Evolutionary conservation across 2,888 invertebrate genomes (phyloP), one percentile per base, ranked within the genome.

Genomic region (Agrenia bidenticulata): DNA sequence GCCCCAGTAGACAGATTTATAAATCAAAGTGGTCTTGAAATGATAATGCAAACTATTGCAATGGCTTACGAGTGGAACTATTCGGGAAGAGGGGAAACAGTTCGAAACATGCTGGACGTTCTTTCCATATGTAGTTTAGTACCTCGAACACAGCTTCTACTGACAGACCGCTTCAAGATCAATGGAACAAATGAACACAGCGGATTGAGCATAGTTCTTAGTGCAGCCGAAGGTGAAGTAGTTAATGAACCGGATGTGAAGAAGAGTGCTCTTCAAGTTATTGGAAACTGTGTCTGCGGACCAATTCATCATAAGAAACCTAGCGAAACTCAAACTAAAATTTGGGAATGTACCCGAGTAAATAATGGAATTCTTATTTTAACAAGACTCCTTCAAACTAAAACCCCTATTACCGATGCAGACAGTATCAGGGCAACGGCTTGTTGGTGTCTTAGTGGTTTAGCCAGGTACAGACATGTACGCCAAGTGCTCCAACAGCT

Each of bases 291-390:
- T 80, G 92, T 96, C 1, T 95, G 94, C 81, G 92, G 93, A 1
- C 95, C 95, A 5, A 70, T 66, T 0, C 86, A 90, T 13, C 87
- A 88, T 70, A 84, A 90, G 80, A 90, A 91, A 79, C 82, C 69
- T 17, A 63, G 57, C 1, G 94, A 94, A 78, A 95, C 95, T 72
- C 84, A 95, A 2, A 88, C 96, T 69, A 91, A 89, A 78, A 88
- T 98, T 54, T 98, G 98, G 97, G 93, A 94, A 80, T 90, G 91
- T 75, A 90, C 96, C 0, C 83, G 97, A 68, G 88, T 90, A 0
- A 95, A 94, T 79, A 97, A 97, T 80, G 98, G 97, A 1, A 96
- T 99, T 63, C 96, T 98, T 89, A 93, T 90, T 17, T 57, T 76
- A 4, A 73, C 73, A 2, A 59, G 72, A 24, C 63, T 76, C 1